Percentiles rank a stretch among this genome's conserved stretches.
Evolutionary conservation across 2,113 vertebrate species (phyloP).

Genomic region (Alligator sinensis): DNA sequence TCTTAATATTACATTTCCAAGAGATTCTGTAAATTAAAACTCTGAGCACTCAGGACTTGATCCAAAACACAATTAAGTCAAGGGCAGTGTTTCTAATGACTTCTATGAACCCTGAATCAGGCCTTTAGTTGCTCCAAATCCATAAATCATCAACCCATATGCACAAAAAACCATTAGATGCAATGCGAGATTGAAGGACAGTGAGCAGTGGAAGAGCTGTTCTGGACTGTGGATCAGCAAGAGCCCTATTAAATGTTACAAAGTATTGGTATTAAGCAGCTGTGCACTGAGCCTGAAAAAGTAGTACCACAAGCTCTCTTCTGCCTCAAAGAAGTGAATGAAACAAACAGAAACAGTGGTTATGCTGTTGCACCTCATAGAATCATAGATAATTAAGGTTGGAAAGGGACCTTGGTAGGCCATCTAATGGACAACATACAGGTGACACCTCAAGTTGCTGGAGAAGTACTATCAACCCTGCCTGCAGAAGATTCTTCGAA

Average conservation of each 20-base stretch:
- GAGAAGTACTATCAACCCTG: no score
- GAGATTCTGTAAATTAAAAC: background rate
- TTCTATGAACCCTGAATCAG: background rate
- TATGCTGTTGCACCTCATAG: no score
- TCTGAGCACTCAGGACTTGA: background rate
- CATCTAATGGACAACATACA: no score
- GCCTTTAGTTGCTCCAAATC: background rate
- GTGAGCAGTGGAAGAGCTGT: background rate
- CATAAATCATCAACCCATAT: background rate
- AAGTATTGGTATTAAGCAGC: no score
- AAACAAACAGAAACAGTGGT: no score
- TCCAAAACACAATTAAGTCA: rapidly evolving
- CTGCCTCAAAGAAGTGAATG: no score
- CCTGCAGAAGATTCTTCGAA: no score
- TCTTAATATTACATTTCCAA: background rate
- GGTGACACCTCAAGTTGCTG: no score
- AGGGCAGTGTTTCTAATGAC: background rate
- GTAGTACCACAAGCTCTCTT: no score
- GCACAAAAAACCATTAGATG: background rate
- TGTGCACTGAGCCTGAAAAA: no score
- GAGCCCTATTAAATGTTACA: background rate
- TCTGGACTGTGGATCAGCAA: background rate
- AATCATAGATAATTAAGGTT: no score
- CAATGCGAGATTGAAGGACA: rapidly evolving
- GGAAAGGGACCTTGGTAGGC: no score